Evolutionary conservation across 2,888 invertebrate species (phyloP).

Genomic region (Barypeithes pellucidus): DNA sequence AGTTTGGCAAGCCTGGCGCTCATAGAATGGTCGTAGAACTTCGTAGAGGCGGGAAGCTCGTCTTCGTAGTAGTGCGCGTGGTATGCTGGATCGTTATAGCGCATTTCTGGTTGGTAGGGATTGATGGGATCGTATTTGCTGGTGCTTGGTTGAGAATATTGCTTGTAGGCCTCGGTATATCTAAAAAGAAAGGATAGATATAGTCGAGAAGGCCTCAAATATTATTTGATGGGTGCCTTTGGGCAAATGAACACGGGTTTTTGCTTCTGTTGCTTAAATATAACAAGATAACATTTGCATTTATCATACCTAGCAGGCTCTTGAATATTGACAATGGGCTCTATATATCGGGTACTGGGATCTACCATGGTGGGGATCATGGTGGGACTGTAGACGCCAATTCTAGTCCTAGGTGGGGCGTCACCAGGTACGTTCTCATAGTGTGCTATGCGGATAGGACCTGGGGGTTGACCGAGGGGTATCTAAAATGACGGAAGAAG

Average conservation of each 20-base stretch:
- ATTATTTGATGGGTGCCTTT: too few relatives aligned
- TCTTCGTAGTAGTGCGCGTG: slow-evolving; percentile 57
- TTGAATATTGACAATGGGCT: slow-evolving; percentile 66
- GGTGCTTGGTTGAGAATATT: slow-evolving; percentile 54
- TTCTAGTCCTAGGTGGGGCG: slow-evolving; percentile 68
- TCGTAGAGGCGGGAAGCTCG: slow-evolving; percentile 48
- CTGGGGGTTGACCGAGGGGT: slow-evolving; percentile 38
- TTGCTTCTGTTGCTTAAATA: neutral
- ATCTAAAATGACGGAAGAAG: slow-evolving; percentile 34
- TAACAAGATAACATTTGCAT: too few relatives aligned
- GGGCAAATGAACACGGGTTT: neutral
- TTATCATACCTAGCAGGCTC: slow-evolving; percentile 57
- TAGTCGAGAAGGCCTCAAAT: too few relatives aligned
- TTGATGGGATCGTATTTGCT: slow-evolving; percentile 54
- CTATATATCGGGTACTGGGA: slow-evolving; percentile 64
- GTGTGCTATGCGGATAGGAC: slow-evolving; percentile 62
- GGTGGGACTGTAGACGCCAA: slow-evolving; percentile 73
- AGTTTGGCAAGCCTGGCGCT: slow-evolving; percentile 67
- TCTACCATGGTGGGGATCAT: slow-evolving; percentile 63
- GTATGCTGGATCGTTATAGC: slow-evolving; percentile 47
- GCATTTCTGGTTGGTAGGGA: slow-evolving; percentile 57
- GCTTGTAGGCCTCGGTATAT: slow-evolving; percentile 57
- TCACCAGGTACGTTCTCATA: slow-evolving; percentile 73
- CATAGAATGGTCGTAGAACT: slow-evolving; percentile 62
- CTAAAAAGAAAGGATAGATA: slow-evolving; percentile 9